Evolutionary conservation across 2,797 vertebrate species (phyloP).

Genomic region (Acanthiza pusilla): DNA sequence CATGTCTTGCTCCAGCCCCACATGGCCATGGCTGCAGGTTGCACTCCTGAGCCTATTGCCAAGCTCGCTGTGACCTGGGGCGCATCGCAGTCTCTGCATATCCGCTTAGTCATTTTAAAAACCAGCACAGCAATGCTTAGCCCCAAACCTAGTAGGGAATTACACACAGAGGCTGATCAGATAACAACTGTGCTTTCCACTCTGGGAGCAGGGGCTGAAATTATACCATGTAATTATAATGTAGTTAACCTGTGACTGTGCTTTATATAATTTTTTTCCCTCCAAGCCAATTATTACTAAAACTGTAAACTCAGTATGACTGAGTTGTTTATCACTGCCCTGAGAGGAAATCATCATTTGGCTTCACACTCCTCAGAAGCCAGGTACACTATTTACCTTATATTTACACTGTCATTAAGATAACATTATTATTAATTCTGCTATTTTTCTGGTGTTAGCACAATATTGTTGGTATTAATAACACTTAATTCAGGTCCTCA

Average conservation of each 20-base stretch:
- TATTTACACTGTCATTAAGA: conserved; percentile 36
- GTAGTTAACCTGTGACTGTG: conserved; percentile 32
- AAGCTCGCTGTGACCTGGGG: rapidly evolving
- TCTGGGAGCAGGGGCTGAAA: conserved; percentile 42
- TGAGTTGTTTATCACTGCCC: conserved; percentile 49
- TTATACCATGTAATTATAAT: conserved; percentile 50
- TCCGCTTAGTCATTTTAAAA: not conserved
- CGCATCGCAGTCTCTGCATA: rapidly evolving
- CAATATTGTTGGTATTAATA: conserved; percentile 51
- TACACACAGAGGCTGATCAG: not conserved
- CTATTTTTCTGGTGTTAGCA: not conserved
- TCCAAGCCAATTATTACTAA: conserved; percentile 47
- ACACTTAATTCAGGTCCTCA: conserved; percentile 22
- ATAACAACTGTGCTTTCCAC: conserved; percentile 50
- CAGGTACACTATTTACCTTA: conserved; percentile 18
- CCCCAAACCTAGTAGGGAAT: not conserved
- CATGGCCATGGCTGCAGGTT: rapidly evolving
- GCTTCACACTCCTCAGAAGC: not conserved
- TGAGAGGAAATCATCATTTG: conserved; percentile 23
- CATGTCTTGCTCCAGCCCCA: not conserved
- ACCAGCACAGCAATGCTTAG: not conserved
- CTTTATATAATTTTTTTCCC: not conserved
- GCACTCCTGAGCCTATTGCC: not conserved
- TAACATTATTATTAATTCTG: conserved; percentile 38
- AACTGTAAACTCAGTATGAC: conserved; percentile 42